phyloP scores from a whole-genome alignment of 2,797 vertebrate genomes.

The Chelidonichthys spinosus region DNA sequence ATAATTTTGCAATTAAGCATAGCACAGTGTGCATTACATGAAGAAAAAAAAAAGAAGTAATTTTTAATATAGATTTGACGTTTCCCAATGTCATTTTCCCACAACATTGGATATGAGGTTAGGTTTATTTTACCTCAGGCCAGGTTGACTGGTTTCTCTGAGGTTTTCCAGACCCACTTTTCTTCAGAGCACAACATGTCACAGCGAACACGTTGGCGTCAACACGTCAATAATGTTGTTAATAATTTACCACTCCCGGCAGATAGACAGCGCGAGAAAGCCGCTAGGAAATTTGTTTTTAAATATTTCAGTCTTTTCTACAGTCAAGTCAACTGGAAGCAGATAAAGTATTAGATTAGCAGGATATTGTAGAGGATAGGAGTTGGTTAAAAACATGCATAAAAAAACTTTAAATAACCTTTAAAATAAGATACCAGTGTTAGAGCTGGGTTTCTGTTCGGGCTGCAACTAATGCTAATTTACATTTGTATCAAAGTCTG shows the following conservation, averaged over 20 bases:
- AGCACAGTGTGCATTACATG: neutral
- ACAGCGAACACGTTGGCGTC: constrained; percentile 17
- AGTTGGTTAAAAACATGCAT: no score
- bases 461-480: neutral
- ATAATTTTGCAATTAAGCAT: neutral
- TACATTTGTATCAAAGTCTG: constrained; percentile 3
- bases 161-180: neutral
- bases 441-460: neutral
- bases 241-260: constrained; percentile 36
- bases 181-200: constrained; percentile 22
- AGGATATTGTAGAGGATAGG: neutral
- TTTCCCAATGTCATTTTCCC: neutral
- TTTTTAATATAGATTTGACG: neutral
- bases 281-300: constrained; percentile 1
- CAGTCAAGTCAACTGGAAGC: neutral
- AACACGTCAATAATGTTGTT: constrained; percentile 18
- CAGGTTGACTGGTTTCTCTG: constrained; percentile 3
- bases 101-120: neutral
- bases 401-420: neutral
- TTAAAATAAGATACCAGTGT: neutral
- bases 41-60: neutral
- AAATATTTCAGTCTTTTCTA: constrained; percentile 13
- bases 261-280: constrained; percentile 9
- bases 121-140: constrained; percentile 8
- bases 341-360: neutral